Conservation (phyloP, 2,113 vertebrate species). For the Coptodon rendalli region DNA sequence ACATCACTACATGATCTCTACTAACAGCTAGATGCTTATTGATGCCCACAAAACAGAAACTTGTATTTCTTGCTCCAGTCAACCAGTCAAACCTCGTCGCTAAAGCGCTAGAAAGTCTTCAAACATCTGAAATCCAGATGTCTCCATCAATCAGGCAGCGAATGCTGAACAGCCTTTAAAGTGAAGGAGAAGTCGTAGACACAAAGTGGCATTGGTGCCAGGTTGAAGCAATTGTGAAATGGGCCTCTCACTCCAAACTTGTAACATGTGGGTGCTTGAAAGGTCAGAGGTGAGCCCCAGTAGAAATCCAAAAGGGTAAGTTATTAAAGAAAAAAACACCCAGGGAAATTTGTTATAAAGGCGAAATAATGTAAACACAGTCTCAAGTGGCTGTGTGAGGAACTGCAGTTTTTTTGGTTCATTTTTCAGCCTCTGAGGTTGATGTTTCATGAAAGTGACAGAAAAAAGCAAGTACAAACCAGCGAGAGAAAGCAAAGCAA, state of each 20-base stretch:
- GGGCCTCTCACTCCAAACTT: not conserved
- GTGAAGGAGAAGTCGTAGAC: not conserved
- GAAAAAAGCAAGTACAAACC: not conserved
- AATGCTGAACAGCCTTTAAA: not conserved
- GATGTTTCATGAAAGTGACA: not conserved
- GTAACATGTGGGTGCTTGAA: not conserved
- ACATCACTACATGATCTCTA: not conserved
- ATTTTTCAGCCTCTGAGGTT: not conserved
- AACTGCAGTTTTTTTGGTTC: rapidly evolving
- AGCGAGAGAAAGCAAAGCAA: not conserved
- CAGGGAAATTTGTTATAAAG: not conserved
- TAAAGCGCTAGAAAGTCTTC: not conserved
- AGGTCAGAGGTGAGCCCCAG: not conserved
- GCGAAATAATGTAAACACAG: not conserved
- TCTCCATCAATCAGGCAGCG: not conserved
- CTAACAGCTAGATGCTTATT: not conserved
- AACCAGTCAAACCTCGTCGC: not conserved
- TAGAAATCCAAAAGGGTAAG: rapidly evolving
- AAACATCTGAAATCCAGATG: not conserved
- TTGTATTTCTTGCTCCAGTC: not conserved
- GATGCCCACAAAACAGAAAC: not conserved
- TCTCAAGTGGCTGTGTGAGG: not conserved
- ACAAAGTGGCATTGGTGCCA: not conserved
- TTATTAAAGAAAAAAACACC: not conserved
- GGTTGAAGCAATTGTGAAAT: not conserved